Evolutionary conservation across 2,888 invertebrate genomes (phyloP), one percentile per base, ranked within the genome.

Genomic region (Serrognathus titanus): DNA sequence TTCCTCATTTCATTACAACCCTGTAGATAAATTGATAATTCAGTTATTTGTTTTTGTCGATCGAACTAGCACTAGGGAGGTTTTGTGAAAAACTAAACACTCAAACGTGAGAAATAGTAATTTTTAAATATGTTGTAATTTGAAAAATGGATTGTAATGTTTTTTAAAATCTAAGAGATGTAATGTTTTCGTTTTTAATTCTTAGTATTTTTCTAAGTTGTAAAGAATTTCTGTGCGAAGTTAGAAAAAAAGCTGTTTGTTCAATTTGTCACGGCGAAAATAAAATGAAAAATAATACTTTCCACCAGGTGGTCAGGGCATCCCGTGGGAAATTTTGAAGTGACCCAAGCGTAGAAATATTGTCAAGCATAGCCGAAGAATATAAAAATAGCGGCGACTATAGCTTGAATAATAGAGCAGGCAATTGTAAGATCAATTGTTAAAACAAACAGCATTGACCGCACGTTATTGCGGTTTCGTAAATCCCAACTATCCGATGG

Each of bases 401-500:
- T 59, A 61, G 60, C 60, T 60, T 71, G 67, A 71, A 71, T 71
- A 71, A 72, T 71, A 68, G 60, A 72, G 59, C 55, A 66, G 64
- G 66, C 67, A 66, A 70, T 71, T 66, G 65, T 56, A 60, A 64
- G 67, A 69, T 69, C 71, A 72, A 72, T 71, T 73, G 71, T 70
- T 70, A 69, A 71, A 72, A 69, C 66, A 71, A 69, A 70, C 69
- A 69, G 62, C 63, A 63, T 66, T 69, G 69, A 68, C 70, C 69
- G 66, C 67, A 65, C 65, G 69, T 69, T 69, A 69, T 69, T 69
- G 63, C 62, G 65, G 53, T 63, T 65, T 63, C 68, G 69, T 72
- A 73, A 73, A 73, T 73, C 72, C 69, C 67, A 69, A 71, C 70
- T 69, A 71, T 66, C 66, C 69, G 66, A 67, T 70, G 68, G 68